Evolutionary conservation across 2,888 invertebrate genomes (phyloP).

Genomic region (Pammene fasciana): DNA sequence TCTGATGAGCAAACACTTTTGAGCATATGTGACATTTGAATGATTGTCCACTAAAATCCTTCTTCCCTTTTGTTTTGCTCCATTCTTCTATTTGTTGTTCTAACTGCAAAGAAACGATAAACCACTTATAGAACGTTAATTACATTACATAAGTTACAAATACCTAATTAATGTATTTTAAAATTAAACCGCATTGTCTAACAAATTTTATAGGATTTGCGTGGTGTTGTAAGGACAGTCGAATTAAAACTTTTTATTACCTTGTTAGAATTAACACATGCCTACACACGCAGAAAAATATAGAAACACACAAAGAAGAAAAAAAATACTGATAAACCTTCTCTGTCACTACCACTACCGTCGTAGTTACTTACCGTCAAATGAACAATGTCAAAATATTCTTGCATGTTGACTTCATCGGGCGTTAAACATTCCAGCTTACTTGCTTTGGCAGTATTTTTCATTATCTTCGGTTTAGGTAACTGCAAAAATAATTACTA

Average conservation of each 20-base stretch:
- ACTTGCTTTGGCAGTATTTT: not conserved
- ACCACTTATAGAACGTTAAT: too few relatives aligned
- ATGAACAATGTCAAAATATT: conserved; percentile 47
- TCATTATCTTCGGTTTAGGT: not conserved
- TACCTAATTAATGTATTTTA: too few relatives aligned
- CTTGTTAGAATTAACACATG: too few relatives aligned
- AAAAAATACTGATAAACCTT: too few relatives aligned
- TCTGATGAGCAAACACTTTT: conserved; percentile 47
- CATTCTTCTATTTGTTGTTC: conserved; percentile 52
- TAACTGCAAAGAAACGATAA: conserved; percentile 41
- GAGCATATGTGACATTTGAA: conserved; percentile 49
- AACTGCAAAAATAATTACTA: conserved; percentile 6
- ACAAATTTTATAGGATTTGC: too few relatives aligned
- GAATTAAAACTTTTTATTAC: too few relatives aligned
- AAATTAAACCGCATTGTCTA: too few relatives aligned
- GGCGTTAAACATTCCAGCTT: conserved; percentile 15
- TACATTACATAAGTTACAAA: not conserved
- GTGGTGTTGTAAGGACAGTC: too few relatives aligned
- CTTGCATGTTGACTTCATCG: conserved; percentile 45
- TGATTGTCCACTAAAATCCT: conserved; percentile 35
- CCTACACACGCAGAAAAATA: too few relatives aligned
- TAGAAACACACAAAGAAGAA: too few relatives aligned
- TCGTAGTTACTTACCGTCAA: conserved; percentile 46
- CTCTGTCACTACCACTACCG: too few relatives aligned
- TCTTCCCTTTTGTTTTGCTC: conserved; percentile 40